Evolutionary conservation across 2,113 vertebrate species (phyloP).

Genomic region (Hemiscyllium ocellatum): DNA sequence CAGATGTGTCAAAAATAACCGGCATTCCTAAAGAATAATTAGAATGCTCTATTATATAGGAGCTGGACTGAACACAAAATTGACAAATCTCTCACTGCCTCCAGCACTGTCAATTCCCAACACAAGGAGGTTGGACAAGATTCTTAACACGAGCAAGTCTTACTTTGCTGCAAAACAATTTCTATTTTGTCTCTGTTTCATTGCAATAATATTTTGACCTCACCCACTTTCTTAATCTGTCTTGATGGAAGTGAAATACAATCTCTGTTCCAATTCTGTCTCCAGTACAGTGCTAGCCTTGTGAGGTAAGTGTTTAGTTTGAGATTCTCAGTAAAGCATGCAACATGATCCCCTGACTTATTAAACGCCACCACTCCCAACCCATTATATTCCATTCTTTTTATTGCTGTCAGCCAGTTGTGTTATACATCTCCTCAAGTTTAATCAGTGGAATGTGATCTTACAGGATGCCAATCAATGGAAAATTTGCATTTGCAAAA

Average conservation of each 20-base stretch:
- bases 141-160: background rate
- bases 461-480: background rate
- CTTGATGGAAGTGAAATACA: conserved; percentile 30
- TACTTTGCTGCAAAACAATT: background rate
- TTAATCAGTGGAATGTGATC: background rate
- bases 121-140: background rate
- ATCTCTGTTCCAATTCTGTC: conserved; percentile 24
- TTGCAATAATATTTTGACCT: conserved; percentile 26
- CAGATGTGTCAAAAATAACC: background rate
- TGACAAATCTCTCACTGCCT: background rate
- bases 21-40: background rate
- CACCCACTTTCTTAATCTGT: conserved; percentile 6
- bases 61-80: background rate
- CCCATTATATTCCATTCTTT: conserved; percentile 6
- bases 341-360: background rate
- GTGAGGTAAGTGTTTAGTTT: conserved; percentile 21
- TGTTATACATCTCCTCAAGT: background rate
- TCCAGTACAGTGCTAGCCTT: conserved; percentile 8
- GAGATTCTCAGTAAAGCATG: background rate
- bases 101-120: background rate
- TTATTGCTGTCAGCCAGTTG: conserved; percentile 16
- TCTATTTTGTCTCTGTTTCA: conserved; percentile 11
- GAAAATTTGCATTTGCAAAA: background rate
- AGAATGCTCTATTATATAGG: background rate
- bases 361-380: conserved; percentile 14